Base-by-base conservation (phyloP, 2,113 vertebrate species). In the Stegastes partitus region DNA sequence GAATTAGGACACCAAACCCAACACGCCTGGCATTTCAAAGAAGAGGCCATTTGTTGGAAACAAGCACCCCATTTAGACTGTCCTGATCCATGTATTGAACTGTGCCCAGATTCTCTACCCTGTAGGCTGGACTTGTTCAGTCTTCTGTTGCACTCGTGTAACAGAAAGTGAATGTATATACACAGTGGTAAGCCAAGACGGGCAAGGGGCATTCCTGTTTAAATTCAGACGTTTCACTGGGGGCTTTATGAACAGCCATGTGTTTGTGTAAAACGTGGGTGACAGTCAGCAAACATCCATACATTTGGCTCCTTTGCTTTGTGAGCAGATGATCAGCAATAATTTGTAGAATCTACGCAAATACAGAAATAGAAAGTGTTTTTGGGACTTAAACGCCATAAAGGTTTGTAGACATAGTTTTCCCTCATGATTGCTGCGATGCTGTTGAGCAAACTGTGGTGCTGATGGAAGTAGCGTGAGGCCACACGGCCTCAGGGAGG, bases 11-110 rank as follows among this genome's bases (percentile, higher is more conserved):
- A 89, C 80, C 73, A 56, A 90, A 77, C 66, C 82, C 77, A 72
- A 87, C 82, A 78, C 55, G 90, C 56, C 73, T 82, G 83, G 84
- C 84, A 86, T 91, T 79, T 90, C 78, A 90, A 90, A 87, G 80
- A 86, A 75, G 83, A 59, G 84, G 64, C 82, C 76, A 55, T 87
- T 90, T 85, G 82, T 90, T 80, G 28, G 61, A 86, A 87, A 91
- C 90, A 91, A 90, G 63, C 1, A 50, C 66, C 72, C 75, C 84
- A 74, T 90, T 91, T 87, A 91, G 82, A 74, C 70, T 2, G 5
- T 63, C 55, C 71, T 79, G 68, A 82, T 79, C 82, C 77, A 16
- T 22, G 55, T 61, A 63, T 84, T 86, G 25, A 74, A 78, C 71
- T 55, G 71, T 68, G 80, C 31, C 59, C 80, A 74, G 69, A 73